Conservation (phyloP, 2,888 invertebrate genomes). For the Crioceris asparagi region DNA sequence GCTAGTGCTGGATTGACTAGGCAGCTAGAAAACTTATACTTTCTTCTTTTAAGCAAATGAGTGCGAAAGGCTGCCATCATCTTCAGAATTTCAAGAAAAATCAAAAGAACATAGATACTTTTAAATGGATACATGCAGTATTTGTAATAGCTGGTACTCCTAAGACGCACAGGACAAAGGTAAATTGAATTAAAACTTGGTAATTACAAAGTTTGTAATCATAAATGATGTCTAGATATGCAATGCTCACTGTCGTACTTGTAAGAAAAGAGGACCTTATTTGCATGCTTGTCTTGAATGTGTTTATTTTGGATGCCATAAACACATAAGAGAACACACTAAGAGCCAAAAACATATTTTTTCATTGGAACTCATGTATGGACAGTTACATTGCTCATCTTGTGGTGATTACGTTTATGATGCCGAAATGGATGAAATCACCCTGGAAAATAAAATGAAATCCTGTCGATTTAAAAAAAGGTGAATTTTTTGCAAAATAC, state of each 20-base stretch:
- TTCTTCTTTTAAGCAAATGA: slow-evolving; percentile 18
- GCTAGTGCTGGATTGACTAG: background rate
- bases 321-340: slow-evolving; percentile 80
- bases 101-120: slow-evolving; percentile 51
- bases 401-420: slow-evolving; percentile 87
- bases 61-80: slow-evolving; percentile 58
- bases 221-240: too few species aligned
- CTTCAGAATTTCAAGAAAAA: slow-evolving; percentile 64
- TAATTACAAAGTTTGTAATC: too few species aligned
- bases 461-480: slow-evolving; percentile 31
- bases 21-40: background rate
- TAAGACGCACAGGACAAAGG: slow-evolving; percentile 76
- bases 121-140: slow-evolving; percentile 66
- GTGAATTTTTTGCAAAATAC: slow-evolving; percentile 14
- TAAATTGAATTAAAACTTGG: slow-evolving; percentile 28
- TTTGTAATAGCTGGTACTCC: slow-evolving; percentile 74
- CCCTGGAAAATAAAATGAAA: slow-evolving; percentile 31
- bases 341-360: slow-evolving; percentile 71
- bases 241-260: slow-evolving; percentile 57
- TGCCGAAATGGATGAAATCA: slow-evolving; percentile 31
- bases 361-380: slow-evolving; percentile 79
- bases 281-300: slow-evolving; percentile 81
- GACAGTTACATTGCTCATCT: slow-evolving; percentile 78
- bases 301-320: slow-evolving; percentile 87
- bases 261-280: slow-evolving; percentile 67